phyloP scores from a whole-genome alignment of 2,888 invertebrate genomes.

The Mallateleia sp. region DNA sequence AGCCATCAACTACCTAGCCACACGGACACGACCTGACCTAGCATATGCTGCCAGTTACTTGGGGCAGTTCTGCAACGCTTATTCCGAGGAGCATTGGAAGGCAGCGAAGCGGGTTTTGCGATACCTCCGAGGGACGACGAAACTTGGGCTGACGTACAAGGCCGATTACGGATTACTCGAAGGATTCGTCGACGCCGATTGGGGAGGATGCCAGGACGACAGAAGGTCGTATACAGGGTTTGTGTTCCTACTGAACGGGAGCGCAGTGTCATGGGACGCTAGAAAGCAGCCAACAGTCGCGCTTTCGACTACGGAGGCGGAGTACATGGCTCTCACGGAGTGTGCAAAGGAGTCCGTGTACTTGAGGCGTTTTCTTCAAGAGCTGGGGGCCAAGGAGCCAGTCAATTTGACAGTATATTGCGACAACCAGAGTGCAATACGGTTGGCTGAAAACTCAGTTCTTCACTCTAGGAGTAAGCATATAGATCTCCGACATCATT shows the following conservation, averaged over 20 bases:
- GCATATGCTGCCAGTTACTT: slow-evolving; percentile 6
- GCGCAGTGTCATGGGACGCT: not conserved
- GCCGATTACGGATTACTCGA: not conserved
- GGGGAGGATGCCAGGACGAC: not conserved
- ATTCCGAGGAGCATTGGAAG: not conserved
- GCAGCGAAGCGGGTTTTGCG: slow-evolving; percentile 10
- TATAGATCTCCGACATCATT: no score
- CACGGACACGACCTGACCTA: slow-evolving; percentile 4
- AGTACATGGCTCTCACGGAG: not conserved
- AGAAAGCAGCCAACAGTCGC: not conserved
- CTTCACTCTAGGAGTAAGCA: no score
- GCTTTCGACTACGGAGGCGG: not conserved
- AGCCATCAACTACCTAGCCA: not conserved
- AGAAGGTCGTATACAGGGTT: not conserved
- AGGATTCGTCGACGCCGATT: not conserved
- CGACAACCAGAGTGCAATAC: no score
- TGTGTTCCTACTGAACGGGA: not conserved
- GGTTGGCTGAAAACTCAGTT: no score
- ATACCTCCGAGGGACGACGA: not conserved
- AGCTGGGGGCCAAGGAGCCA: no score
- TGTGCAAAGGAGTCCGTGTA: not conserved
- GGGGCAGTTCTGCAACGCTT: not conserved
- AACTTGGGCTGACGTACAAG: not conserved
- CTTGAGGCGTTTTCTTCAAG: not conserved
- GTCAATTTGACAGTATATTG: not conserved